Percentiles rank a stretch among this genome's conserved stretches.
Conservation (phyloP, 2,888 invertebrate species). For the Acrobasis repandana region DNA sequence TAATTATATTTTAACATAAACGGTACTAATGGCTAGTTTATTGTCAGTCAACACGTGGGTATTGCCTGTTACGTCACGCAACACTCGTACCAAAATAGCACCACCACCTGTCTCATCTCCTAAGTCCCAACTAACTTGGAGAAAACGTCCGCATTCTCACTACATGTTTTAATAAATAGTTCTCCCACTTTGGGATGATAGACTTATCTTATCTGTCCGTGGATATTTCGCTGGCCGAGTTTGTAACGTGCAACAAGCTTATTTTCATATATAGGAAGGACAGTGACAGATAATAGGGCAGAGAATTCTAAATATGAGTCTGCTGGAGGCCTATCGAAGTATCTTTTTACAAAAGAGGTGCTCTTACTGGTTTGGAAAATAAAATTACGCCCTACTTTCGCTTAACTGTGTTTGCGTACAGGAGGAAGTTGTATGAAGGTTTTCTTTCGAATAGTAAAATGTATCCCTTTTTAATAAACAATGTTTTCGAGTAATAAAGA, state of each 20-base stretch:
- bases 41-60: slow-evolving; percentile 32
- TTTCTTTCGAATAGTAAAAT: too few species aligned
- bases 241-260: neutral
- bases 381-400: slow-evolving; percentile 11
- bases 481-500: too few species aligned
- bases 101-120: slow-evolving; percentile 46
- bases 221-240: neutral
- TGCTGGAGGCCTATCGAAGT: neutral
- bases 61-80: slow-evolving; percentile 40
- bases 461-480: too few species aligned
- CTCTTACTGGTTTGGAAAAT: slow-evolving; percentile 1
- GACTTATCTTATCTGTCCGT: slow-evolving; percentile 27
- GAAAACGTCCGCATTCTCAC: slow-evolving; percentile 45
- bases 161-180: slow-evolving; percentile 28
- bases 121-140: slow-evolving; percentile 36
- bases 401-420: neutral
- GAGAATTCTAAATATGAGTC: neutral
- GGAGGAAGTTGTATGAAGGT: neutral
- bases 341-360: slow-evolving; percentile 1
- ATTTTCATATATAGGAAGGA: neutral
- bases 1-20: neutral
- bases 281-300: neutral
- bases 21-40: slow-evolving; percentile 30
- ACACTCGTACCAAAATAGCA: slow-evolving; percentile 51
- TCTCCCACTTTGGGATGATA: slow-evolving; percentile 30